Conservation (phyloP, 30 jellyfish, hydroid and myxozoan species). For the Cassiopea xamachana region DNA sequence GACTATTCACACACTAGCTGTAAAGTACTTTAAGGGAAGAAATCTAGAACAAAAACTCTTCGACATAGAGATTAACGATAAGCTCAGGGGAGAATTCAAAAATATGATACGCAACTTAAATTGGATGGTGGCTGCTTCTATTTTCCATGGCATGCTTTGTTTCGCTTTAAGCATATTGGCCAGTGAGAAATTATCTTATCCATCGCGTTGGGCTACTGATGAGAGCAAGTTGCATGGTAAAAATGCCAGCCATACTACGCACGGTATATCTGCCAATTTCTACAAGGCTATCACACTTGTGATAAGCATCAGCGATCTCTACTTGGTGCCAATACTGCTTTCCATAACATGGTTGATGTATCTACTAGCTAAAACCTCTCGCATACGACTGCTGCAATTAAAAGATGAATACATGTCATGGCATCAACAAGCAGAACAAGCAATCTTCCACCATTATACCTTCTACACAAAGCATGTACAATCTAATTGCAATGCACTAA, state of each 20-base stretch:
- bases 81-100: background rate
- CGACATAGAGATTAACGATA: background rate
- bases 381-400: conserved; percentile 11
- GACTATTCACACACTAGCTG: background rate
- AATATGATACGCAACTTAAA: background rate
- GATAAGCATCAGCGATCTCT: conserved; percentile 22
- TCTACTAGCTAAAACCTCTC: conserved; percentile 6
- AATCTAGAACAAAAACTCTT: background rate
- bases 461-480: background rate
- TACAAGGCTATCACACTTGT: background rate
- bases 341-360: conserved; percentile 46
- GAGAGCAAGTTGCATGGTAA: background rate
- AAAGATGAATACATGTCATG: conserved; percentile 12
- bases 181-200: background rate
- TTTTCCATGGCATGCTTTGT: background rate
- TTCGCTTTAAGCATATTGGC: background rate
- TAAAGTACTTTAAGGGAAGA: conserved; percentile 1
- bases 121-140: background rate
- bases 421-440: conserved; percentile 38
- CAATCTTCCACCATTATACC: conserved; percentile 11
- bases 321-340: background rate
- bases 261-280: background rate
- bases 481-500: background rate
- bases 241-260: background rate
- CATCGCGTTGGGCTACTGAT: background rate